These are phyloP conservation scores for Caenorhabditis sulstoni DNA, from an alignment of 2,888 invertebrate genomes.

Conservation along the genomic window DNA sequence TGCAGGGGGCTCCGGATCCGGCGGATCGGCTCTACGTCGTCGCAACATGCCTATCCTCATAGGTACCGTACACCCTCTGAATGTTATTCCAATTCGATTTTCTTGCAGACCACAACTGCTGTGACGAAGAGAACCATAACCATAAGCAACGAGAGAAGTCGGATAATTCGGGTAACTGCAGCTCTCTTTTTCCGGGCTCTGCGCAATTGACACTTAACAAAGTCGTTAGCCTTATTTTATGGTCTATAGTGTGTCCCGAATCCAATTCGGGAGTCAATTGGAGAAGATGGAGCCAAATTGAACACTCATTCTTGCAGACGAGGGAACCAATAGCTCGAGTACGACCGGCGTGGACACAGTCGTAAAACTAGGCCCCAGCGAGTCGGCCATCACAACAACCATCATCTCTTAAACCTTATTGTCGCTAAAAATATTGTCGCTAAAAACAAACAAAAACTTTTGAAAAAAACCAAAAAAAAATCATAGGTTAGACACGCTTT, in stretches of 20 bases:
- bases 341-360: constrained; percentile 56
- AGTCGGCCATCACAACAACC: constrained; percentile 53
- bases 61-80: constrained; percentile 7
- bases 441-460: too few species aligned
- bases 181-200: not conserved
- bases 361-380: constrained; percentile 50
- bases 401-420: constrained; percentile 48
- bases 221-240: not conserved
- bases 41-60: constrained; percentile 65
- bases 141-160: constrained; percentile 53
- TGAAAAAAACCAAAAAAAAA: too few species aligned
- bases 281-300: not conserved
- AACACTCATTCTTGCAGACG: constrained; percentile 36
- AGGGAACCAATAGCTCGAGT: constrained; percentile 53
- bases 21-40: constrained; percentile 46
- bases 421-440: too few species aligned
- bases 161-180: constrained; percentile 35
- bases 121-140: constrained; percentile 46
- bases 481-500: not conserved
- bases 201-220: not conserved
- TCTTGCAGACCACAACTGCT: constrained; percentile 45
- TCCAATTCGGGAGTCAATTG: not conserved
- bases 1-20: constrained; percentile 32
- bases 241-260: not conserved
- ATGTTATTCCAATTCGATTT: not conserved